Base-by-base conservation (phyloP, 1,140 invertebrate species). In the Nilaparvata lugens region DNA sequence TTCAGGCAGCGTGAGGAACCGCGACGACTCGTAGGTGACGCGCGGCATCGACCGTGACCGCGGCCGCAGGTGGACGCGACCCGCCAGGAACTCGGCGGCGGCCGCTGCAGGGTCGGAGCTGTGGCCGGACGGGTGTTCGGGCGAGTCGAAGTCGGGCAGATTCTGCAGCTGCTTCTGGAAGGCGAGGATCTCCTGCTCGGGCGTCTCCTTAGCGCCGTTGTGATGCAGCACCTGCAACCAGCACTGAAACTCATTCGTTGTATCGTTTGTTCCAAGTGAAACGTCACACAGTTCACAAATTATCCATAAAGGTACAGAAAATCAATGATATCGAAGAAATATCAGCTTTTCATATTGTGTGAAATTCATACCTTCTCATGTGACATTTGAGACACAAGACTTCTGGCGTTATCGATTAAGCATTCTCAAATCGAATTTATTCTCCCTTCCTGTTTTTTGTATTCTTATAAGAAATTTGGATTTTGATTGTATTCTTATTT, bases 91-190 rank as follows among this genome's bases (percentile, higher is more conserved):
- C 52, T 70, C 71, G 4, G 69, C 68, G 18, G 68, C 67, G 2
- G 59, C 57, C 0, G 65, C 52, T 1, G 61, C 65, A 2, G 63
- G 62, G n/a, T 66, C 68, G 3, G 60, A 51, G 28, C 53, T 53
- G 4, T 61, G 53, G 5, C 56, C 64, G 1, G 56, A 58, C 1
- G 66, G 68, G 35, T 67, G 64, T 53, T 71, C 70, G 0, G 70
- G 70, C 0, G 70, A 72, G 63, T 73, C 71, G 62, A 77, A 76
- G 54, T 76, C 74, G 0, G 79, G 79, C 55, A 80, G 67, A 63
- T 80, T 80, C 65, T 79, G 78, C 4, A 80, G 68, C 56, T 79
- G 75, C 55, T 75, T 71, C 66, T 80, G 79, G 62, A 80, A 79
- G 2, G 76, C 75, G 13, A 75, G 65, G 25, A 80, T 78, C 57